Percentiles rank a stretch among this genome's conserved stretches.
phyloP scores from a whole-genome alignment of 2,888 invertebrate genomes.

The Odontocerum albicorne region DNA sequence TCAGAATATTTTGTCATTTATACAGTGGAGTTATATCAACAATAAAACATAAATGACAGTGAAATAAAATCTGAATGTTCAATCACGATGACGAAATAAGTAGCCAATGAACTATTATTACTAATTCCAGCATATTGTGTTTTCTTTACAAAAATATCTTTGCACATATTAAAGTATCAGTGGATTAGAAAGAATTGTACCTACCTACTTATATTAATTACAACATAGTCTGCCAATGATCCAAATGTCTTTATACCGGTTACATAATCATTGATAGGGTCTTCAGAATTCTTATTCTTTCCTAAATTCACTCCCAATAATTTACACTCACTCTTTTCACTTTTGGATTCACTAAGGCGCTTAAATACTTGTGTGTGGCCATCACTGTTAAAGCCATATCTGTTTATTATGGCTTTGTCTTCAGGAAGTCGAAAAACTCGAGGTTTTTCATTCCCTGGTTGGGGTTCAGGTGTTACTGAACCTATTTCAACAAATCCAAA shows the following conservation, averaged over 20 bases:
- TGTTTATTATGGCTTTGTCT: slow-evolving; percentile 90
- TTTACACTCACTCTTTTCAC: neutral
- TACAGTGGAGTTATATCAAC: too few species aligned
- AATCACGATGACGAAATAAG: too few species aligned
- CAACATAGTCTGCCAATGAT: slow-evolving; percentile 88
- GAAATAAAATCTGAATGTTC: too few species aligned
- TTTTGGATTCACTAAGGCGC: slow-evolving; percentile 44
- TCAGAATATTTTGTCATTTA: too few species aligned
- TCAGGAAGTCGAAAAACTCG: slow-evolving; percentile 85
- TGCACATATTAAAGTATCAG: too few species aligned
- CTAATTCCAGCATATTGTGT: too few species aligned
- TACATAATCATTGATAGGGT: slow-evolving; percentile 81
- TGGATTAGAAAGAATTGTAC: too few species aligned
- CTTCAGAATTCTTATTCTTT: slow-evolving; percentile 83
- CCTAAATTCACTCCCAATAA: slow-evolving; percentile 93
- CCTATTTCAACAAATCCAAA: slow-evolving; percentile 97
- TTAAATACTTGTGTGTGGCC: slow-evolving; percentile 79
- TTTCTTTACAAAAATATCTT: too few species aligned
- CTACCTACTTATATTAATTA: slow-evolving; percentile 90
- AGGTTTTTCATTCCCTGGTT: slow-evolving; percentile 90
- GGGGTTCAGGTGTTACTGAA: slow-evolving; percentile 91
- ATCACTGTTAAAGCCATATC: slow-evolving; percentile 90
- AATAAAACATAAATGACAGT: too few species aligned
- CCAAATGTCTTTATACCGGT: slow-evolving; percentile 82
- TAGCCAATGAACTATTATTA: too few species aligned